Evolutionary conservation across 2,113 vertebrate species (phyloP).

Genomic region (Psittacula cyanocephala): DNA sequence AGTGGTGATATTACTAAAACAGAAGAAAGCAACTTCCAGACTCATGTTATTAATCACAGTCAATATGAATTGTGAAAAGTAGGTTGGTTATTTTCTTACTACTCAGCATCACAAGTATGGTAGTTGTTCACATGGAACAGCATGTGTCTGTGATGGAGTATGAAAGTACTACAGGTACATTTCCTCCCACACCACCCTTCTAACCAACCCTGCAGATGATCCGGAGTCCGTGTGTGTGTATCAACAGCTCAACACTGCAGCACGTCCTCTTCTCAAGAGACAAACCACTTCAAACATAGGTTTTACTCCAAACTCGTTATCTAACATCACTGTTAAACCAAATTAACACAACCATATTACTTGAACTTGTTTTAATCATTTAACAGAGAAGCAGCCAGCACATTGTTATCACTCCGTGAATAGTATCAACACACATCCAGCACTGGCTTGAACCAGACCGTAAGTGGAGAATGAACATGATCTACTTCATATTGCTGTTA

Average conservation of each 20-base stretch:
- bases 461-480: background rate
- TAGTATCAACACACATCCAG: background rate
- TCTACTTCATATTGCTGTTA: background rate
- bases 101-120: background rate
- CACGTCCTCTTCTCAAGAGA: background rate
- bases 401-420: background rate
- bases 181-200: background rate
- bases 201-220: background rate
- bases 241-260: background rate
- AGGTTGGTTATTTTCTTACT: background rate
- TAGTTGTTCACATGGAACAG: background rate
- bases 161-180: background rate
- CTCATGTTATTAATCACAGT: background rate
- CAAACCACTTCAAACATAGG: background rate
- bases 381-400: background rate
- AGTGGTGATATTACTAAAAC: background rate
- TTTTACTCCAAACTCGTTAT: background rate
- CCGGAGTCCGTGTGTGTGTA: fast-evolving
- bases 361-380: background rate
- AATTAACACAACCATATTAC: background rate
- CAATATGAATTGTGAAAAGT: background rate
- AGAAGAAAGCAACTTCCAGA: background rate
- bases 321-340: background rate
- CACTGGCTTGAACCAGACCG: background rate
- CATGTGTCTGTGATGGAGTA: fast-evolving